Evolutionary conservation across 1,140 invertebrate species (phyloP), one percentile per base, ranked within the genome.

Genomic region (Aphis craccivora): DNA sequence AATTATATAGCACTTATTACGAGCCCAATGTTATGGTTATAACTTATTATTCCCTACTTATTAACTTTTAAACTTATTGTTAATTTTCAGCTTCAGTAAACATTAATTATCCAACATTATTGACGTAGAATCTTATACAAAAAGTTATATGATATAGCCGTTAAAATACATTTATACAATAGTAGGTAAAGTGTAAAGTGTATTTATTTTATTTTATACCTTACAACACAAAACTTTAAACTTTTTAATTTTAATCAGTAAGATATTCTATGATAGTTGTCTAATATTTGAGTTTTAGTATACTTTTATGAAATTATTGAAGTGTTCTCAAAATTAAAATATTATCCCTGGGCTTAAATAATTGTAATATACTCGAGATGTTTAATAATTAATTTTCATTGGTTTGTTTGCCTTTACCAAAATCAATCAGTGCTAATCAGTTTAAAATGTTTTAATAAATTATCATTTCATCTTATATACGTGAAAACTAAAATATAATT

Each of bases 11-110:
- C n/a, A 76, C 14, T 76, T 76, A 67, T n/a, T 76, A 76, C n/a
- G 5, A n/a, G 5, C n/a, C 30, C 30, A 35, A n/a, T n/a, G 30
- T 76, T 76, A 76, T 76, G 60, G 60, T 76, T 76, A 76, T 76
- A 35, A 76, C 14, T n/a, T 18, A n/a, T 76, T 76, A 76, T n/a
- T 76, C 60, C n/a, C 14, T n/a, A 76, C 60, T 76, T 76, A n/a
- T 76, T 76, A n/a, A 76, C 60, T n/a, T 76, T 76, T 14, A 76
- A n/a, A 76, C n/a, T 76, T n/a, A 76, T 76, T 76, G 60, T 76
- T n/a, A 76, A 30, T n/a, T 76, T 67, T 76, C 60, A 76, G n/a
- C n/a, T 76, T 76, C 11, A 4, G 60, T 14, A 18, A 76, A n/a
- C n/a, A n/a, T 76, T n/a, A 5, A 18, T 76, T 76, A 18, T 18